Percentiles rank a stretch among this genome's conserved stretches.
These are phyloP conservation scores for Dichetophora obliterata DNA, from an alignment of 2,888 invertebrate species.

Conservation along the genomic window DNA sequence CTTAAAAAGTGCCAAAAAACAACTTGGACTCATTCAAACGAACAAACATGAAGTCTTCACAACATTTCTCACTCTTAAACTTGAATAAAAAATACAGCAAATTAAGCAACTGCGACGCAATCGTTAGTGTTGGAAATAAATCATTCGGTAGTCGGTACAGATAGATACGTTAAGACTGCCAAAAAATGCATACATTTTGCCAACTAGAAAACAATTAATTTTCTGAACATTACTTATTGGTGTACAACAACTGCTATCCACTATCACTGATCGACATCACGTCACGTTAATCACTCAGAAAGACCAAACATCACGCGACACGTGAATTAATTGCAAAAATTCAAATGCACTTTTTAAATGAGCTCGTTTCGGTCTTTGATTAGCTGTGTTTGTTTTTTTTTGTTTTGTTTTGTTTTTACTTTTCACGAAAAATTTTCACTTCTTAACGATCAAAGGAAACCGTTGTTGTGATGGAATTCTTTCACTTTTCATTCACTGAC, in stretches of 20 bases:
- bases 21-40: background rate
- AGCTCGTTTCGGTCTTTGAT: background rate
- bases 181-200: background rate
- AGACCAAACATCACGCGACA: slow-evolving; percentile 17
- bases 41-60: background rate
- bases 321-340: background rate
- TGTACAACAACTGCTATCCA: background rate
- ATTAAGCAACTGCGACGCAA: too few species aligned
- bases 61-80: background rate
- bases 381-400: background rate
- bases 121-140: background rate
- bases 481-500: slow-evolving; percentile 14
- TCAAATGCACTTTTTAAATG: slow-evolving; percentile 15
- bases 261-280: slow-evolving; percentile 3
- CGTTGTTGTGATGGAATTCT: background rate
- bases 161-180: background rate
- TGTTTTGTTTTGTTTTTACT: background rate
- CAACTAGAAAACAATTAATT: background rate
- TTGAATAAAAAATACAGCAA: background rate
- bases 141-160: background rate
- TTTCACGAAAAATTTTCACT: slow-evolving; percentile 11
- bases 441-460: background rate
- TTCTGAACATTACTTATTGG: background rate
- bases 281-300: slow-evolving; percentile 9
- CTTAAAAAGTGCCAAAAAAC: background rate